Evolutionary conservation across 2,888 invertebrate species (phyloP), one percentile per base, ranked within the genome.

Genomic region (Chironomus tentans): DNA sequence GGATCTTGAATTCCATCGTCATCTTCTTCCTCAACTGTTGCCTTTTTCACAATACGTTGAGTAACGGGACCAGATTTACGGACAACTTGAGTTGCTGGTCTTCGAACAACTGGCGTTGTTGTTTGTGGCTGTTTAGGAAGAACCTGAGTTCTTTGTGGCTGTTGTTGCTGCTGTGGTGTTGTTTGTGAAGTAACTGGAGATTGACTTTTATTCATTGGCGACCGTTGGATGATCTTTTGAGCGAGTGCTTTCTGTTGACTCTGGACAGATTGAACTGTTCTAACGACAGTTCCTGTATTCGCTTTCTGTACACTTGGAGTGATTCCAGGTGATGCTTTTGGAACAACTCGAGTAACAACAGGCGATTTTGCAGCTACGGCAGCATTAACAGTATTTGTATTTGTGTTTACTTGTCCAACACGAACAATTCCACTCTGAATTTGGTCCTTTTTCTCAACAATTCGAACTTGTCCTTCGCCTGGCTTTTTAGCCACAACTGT

Each of bases 1-100:
- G 87, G 86, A 81, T 90, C 89, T 78, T 87, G 86, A 78, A 89
- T 81, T 78, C 90, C 90, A 81, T 89, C 88, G 68, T 91, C 89
- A 79, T 85, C 88, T 80, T 83, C 87, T 82, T 76, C 85, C 80
- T 7, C 22, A 21, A 62, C 24, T 7, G 65, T 4, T 65, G 80
- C 56, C 80, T 80, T 7, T 81, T 80, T 46, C 80, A 69, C 76
- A 21, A 74, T 22, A 10, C 68, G 7, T 38, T 38, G 65, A 62
- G 18, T 13, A 5, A 2, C 47, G n/a, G 65, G 68, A 21, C 28
- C 28, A 13, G 68, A 61, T 47, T 22, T 38, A 46, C 68, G 46
- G 15, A 12, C 69, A 62, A 6, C 24, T 46, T 28, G 38, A 18
- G 47, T 75, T 24, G 12, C 48, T 77, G 78, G n/a, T 48, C 56